Conservation (phyloP, 2,888 invertebrate species). For the Urechis unicinctus region DNA sequence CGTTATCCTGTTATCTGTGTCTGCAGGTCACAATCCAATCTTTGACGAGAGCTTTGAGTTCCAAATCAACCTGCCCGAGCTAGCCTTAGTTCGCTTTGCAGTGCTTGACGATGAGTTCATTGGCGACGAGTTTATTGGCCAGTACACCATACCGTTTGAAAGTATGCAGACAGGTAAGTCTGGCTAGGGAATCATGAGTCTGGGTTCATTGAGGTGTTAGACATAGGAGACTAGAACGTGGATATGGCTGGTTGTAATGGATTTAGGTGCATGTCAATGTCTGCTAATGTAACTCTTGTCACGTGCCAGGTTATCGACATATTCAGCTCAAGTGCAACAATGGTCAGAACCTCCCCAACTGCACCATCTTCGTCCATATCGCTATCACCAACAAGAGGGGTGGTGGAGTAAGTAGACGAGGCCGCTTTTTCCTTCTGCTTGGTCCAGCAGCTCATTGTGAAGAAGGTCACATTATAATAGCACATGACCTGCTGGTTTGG, state of each 20-base stretch:
- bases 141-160: constrained; percentile 59
- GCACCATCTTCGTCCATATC: constrained; percentile 58
- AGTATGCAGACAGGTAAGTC: constrained; percentile 56
- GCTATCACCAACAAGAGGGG: constrained; percentile 57
- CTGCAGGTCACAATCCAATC: constrained; percentile 55
- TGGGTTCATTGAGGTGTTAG: too few relatives aligned
- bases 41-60: constrained; percentile 62
- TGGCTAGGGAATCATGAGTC: not conserved
- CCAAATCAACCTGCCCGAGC: constrained; percentile 57
- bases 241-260: too few relatives aligned
- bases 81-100: constrained; percentile 57
- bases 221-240: too few relatives aligned
- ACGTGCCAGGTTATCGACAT: constrained; percentile 55
- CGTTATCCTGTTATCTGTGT: not conserved
- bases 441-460: not conserved
- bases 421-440: not conserved
- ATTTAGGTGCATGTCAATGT: too few relatives aligned
- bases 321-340: constrained; percentile 54
- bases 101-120: constrained; percentile 56
- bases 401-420: constrained; percentile 47
- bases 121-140: constrained; percentile 60
- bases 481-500: too few relatives aligned
- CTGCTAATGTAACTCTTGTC: not conserved
- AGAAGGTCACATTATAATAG: too few relatives aligned
- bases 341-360: constrained; percentile 55